phyloP scores from a whole-genome alignment of 2,888 invertebrate species.

The Blastobasis lacticolella region DNA sequence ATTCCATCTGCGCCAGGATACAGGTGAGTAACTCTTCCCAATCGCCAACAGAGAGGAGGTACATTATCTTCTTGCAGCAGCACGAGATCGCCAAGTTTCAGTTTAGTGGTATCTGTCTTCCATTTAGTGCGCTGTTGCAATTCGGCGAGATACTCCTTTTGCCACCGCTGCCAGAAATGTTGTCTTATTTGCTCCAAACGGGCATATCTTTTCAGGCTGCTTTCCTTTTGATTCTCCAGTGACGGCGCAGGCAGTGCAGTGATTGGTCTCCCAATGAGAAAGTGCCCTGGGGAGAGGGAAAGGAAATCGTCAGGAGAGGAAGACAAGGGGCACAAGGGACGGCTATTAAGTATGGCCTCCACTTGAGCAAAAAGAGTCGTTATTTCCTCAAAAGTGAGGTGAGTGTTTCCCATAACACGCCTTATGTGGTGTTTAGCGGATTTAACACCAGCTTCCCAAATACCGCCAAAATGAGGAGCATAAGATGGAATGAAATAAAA shows the following conservation, averaged over 20 bases:
- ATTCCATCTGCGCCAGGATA: constrained; percentile 7
- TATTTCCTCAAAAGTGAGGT: too few species aligned
- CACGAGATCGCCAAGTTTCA: constrained; percentile 12
- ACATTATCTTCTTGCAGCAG: constrained; percentile 11
- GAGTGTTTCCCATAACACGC: too few species aligned
- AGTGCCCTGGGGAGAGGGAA: constrained; percentile 14
- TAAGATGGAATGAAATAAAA: too few species aligned
- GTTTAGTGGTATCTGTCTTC: constrained; percentile 6
- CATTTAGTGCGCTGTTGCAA: constrained; percentile 25
- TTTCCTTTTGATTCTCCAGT: constrained; percentile 8
- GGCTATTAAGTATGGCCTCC: constrained; percentile 13
- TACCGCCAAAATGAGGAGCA: too few species aligned
- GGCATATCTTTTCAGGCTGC: too few species aligned
- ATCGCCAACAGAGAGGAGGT: constrained; percentile 7
- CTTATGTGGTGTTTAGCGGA: too few species aligned
- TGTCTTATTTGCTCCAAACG: too few species aligned
- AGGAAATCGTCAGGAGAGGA: constrained; percentile 10
- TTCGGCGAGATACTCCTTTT: constrained; percentile 14
- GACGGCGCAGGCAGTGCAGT: constrained; percentile 1
- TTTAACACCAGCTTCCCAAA: too few species aligned
- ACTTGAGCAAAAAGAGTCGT: constrained; percentile 11
- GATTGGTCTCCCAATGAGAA: constrained; percentile 11
- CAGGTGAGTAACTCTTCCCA: constrained; percentile 7
- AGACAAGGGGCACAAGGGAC: constrained; percentile 8
- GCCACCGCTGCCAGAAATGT: constrained; percentile 19